phyloP scores from a whole-genome alignment of 2,888 invertebrate genomes.

The Eilema griseolum region DNA sequence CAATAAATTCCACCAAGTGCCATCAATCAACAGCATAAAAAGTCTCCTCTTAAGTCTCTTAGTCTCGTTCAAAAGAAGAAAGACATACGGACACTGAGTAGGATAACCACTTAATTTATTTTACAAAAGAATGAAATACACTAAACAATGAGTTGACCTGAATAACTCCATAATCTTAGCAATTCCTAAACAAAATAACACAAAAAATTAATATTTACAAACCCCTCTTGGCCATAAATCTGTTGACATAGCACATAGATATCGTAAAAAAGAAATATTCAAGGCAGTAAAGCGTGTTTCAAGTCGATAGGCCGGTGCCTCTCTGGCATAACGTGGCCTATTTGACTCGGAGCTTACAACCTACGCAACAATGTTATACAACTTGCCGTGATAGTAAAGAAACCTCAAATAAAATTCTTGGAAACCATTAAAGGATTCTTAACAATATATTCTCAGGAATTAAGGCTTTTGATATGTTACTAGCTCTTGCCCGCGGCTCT shows the following conservation, averaged over 20 bases:
- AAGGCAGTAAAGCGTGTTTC: not conserved
- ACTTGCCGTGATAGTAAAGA: not conserved
- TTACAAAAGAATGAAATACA: not conserved
- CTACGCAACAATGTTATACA: not conserved
- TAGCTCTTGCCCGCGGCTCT: too few relatives aligned
- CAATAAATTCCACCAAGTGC: too few relatives aligned
- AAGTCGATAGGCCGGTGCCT: not conserved
- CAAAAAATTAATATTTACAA: not conserved
- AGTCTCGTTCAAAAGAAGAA: too few relatives aligned
- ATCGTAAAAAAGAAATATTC: conserved; percentile 1
- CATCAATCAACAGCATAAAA: too few relatives aligned
- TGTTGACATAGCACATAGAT: not conserved
- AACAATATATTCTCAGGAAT: not conserved
- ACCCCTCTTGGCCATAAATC: not conserved
- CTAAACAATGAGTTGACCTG: not conserved
- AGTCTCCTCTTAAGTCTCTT: too few relatives aligned
- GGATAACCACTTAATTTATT: not conserved
- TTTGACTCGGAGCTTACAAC: not conserved
- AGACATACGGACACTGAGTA: too few relatives aligned
- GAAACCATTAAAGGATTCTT: not conserved
- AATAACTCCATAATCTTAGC: not conserved
- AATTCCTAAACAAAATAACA: not conserved
- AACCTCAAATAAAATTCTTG: not conserved
- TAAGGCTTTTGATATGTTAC: too few relatives aligned
- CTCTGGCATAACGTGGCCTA: not conserved